Conservation (phyloP, 2,797 vertebrate genomes). For the Perodicticus potto region DNA sequence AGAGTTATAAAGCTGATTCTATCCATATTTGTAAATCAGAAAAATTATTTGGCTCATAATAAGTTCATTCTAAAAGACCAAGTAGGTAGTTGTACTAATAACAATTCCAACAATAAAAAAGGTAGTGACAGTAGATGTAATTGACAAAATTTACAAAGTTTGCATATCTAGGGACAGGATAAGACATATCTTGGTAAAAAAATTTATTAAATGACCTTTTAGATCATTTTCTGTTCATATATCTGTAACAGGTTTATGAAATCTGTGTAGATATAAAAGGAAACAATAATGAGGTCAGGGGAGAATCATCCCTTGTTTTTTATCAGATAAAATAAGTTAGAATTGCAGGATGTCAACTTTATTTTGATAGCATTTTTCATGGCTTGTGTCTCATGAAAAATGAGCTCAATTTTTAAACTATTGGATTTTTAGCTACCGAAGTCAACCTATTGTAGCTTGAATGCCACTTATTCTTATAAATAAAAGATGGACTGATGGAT, state of each 20-base stretch:
- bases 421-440: conserved; percentile 65
- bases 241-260: not conserved
- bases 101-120: not conserved
- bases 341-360: conserved; percentile 56
- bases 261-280: not conserved
- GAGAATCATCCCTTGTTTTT: conserved; percentile 15
- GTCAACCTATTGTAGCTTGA: conserved; percentile 54
- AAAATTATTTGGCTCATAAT: conserved; percentile 6
- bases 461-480: conserved; percentile 63
- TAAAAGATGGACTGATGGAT: conserved; percentile 64
- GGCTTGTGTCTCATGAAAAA: conserved; percentile 72
- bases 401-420: conserved; percentile 74
- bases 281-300: conserved; percentile 40
- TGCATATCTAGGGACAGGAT: not conserved
- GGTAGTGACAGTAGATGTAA: not conserved
- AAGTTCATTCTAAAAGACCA: conserved; percentile 35
- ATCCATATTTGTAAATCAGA: not conserved
- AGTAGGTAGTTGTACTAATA: not conserved
- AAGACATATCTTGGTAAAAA: not conserved
- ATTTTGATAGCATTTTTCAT: conserved; percentile 72
- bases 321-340: conserved; percentile 67
- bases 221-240: conserved; percentile 35
- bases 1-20: not conserved
- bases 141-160: not conserved
- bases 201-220: not conserved